Evolutionary conservation across 2,113 vertebrate genomes (phyloP).

Genomic region (Sceloporus tristichus): DNA sequence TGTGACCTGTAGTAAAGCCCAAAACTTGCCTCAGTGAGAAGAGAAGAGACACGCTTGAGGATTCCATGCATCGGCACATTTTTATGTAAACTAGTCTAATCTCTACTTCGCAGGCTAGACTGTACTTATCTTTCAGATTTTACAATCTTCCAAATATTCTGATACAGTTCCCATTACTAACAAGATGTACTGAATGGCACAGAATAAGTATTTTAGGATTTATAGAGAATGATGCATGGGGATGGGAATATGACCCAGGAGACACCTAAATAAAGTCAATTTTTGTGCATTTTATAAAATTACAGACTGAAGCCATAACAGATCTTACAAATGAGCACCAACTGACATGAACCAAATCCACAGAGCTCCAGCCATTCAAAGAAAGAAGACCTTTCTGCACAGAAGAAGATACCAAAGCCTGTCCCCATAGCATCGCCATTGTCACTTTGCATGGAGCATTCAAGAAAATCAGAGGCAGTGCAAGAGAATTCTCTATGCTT

Average conservation of each 20-base stretch:
- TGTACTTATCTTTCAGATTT: neutral
- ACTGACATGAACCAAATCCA: neutral
- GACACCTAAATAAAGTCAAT: neutral
- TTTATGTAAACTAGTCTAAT: neutral
- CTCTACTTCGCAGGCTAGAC: neutral
- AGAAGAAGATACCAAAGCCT: neutral
- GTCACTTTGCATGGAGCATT: neutral
- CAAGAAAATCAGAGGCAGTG: neutral
- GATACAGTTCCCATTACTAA: neutral
- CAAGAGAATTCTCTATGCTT: neutral
- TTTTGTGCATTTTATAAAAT: neutral
- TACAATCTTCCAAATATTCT: neutral
- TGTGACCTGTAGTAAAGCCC: neutral
- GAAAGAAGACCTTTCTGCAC: neutral
- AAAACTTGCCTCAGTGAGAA: neutral
- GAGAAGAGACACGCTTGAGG: neutral
- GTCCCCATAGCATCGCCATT: neutral
- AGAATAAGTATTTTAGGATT: too few relatives aligned
- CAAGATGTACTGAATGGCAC: neutral
- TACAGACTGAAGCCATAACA: too few relatives aligned
- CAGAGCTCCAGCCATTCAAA: neutral
- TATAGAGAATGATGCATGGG: too few relatives aligned
- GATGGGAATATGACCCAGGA: too few relatives aligned
- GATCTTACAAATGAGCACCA: neutral
- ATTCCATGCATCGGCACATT: neutral